Base-by-base conservation (phyloP, 2,797 vertebrate genomes). In the Intellagama lesueurii region DNA sequence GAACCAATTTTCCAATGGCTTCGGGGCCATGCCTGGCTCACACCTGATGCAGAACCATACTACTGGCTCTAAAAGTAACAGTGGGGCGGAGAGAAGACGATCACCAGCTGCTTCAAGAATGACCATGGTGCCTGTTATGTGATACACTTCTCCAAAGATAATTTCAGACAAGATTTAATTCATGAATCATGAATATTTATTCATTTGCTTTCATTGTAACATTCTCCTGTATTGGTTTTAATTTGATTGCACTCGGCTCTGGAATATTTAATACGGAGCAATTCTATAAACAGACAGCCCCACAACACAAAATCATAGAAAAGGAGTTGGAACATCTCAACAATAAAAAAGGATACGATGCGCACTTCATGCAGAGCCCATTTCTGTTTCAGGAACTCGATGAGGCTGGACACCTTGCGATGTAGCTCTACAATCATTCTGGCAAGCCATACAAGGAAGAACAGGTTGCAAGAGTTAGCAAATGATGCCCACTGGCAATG, bases 371-470 rank as follows among this genome's bases (percentile, higher is more conserved):
- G 98, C 88, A 98, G 97, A 0, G 98, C 97, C 99, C 99, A 99
- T 94, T 99, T 99, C 96, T 99, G 98, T 93, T 99, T 99, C 94
- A 99, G 96, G 94, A 99, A 99, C 87, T 99, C 99, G 17, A 99
- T 99, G 89, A 99, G 99, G 94, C 98, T 99, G 94, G 99, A 99
- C 56, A 99, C 98, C 91, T 99, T 99, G 56, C 99, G 97, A 94
- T 99, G 99, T 19, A 99, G 97, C 94, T 99, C 99, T 93, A 99
- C 98, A 1, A 99, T 98, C 99, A 99, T 99, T 97, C 99, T 99
- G 93, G 0, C 0, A 3, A 19, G n/a, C 5, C 83, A 85, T 47
- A 7, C 11, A 87, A 85, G 49, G 11, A 30, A 89, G 19, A 47
- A 32, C 0, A 16, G 89, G 85, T 90, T 32, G 35, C 56, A 66